Evolutionary conservation across 2,888 invertebrate species (phyloP).

Genomic region (Heteropelma amictum): DNA sequence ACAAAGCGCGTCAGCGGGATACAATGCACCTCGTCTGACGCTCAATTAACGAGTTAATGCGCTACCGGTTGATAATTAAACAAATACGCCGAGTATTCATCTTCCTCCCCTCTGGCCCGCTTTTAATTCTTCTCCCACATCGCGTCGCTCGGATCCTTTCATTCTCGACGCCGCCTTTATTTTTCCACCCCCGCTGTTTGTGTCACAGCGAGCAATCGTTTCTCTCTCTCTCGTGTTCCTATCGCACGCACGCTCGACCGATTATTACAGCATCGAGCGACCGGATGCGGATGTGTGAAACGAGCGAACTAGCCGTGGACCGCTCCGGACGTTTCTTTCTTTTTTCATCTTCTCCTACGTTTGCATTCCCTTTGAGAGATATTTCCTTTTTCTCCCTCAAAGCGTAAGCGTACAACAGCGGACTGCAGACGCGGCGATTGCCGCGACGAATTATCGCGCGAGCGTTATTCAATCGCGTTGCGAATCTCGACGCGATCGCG

Average conservation of each 20-base stretch:
- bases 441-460: too few relatives aligned
- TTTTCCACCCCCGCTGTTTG: conserved; percentile 42
- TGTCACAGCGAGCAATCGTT: conserved; percentile 46
- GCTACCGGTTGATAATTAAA: conserved; percentile 76
- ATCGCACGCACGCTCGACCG: conserved; percentile 59
- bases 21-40: conserved; percentile 76
- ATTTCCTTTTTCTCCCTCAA: too few relatives aligned
- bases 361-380: too few relatives aligned
- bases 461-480: too few relatives aligned
- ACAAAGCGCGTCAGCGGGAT: conserved; percentile 75
- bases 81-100: conserved; percentile 69
- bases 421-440: too few relatives aligned
- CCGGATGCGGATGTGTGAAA: conserved; percentile 78
- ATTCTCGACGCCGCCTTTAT: background rate
- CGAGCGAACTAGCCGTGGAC: too few relatives aligned
- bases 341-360: background rate
- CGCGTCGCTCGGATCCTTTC: conserved; percentile 33
- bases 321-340: conserved; percentile 59
- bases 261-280: conserved; percentile 69
- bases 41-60: conserved; percentile 78
- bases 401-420: too few relatives aligned
- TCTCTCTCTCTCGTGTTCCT: background rate
- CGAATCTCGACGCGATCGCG: conserved; percentile 4
- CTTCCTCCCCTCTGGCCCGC: conserved; percentile 30
- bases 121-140: conserved; percentile 38